Evolutionary conservation across 2,888 invertebrate genomes (phyloP), one percentile per base, ranked within the genome.

Genomic region (Xanthia togata): DNA sequence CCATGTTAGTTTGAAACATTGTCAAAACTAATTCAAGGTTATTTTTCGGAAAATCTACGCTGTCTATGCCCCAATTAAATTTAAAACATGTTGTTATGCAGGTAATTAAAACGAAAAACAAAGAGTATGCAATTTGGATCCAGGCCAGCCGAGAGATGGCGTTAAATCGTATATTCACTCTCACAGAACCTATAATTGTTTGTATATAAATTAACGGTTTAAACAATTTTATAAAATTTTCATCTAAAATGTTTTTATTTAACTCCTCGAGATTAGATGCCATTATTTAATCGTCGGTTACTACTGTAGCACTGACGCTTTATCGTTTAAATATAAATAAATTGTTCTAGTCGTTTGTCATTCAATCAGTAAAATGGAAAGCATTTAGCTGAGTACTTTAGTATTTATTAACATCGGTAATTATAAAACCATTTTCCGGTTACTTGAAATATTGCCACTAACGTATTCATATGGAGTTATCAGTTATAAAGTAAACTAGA

Each of bases 381-480:
- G 59, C 75, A 74, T 74, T 74, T 74, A 47, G 5, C 31, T 74
- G 74, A 74, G 74, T 74, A 60, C 41, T 76, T 75, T 75, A 4
- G 14, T 62, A 35, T 75, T 53, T 35, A 53, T 50, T 50, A 44
- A 17, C 17, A n/a, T 60, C 31, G 44, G 26, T 75, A 12, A 76
- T 76, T 76, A 75, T 12, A 35, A 53, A 62, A 76, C 26, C 35
- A 62, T 76, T 75, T 35, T 9, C 55, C 6, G 1, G 2, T 35
- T 5, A n/a, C 57, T 44, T 44, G 20, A 35, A 44, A n/a, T 20
- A 12, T 70, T 47, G 12, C 2, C 35, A 47, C 5, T 31, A 20
- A 73, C 11, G 23, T 44, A 41, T 31, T 44, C 14, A 41, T 17
- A 35, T 20, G 12, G 14, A 47, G 31, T 35, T 5, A 26, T 69